phyloP scores from a whole-genome alignment of 2,113 vertebrate genomes.

The Phycodurus eques region DNA sequence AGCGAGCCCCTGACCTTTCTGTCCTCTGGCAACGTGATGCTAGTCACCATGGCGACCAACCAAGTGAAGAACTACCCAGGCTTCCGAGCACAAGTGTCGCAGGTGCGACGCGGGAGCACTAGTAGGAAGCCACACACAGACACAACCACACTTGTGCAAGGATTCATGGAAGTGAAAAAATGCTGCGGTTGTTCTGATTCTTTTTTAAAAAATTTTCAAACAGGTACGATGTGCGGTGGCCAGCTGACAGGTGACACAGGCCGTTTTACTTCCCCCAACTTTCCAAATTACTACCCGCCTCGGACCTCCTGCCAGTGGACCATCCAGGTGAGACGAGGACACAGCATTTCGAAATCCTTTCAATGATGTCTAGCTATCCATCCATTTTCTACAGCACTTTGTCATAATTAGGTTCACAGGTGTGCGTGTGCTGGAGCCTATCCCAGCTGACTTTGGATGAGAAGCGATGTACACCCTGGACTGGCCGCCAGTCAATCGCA shows the following conservation, averaged over 20 bases:
- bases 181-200: neutral
- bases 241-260: conserved; percentile 64
- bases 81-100: conserved; percentile 82
- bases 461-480: too few relatives aligned
- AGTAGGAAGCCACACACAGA: conserved; percentile 27
- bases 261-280: conserved; percentile 82
- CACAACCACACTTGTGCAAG: neutral
- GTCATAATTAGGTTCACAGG: too few relatives aligned
- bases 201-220: conserved; percentile 2
- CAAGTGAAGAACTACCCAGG: conserved; percentile 77
- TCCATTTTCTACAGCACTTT: too few relatives aligned
- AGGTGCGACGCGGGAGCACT: conserved; percentile 65
- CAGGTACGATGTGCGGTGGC: conserved; percentile 71
- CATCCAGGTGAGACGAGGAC: conserved; percentile 77
- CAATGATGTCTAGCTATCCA: too few relatives aligned
- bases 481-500: too few relatives aligned
- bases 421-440: too few relatives aligned
- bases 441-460: too few relatives aligned
- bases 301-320: conserved; percentile 77
- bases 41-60: conserved; percentile 82
- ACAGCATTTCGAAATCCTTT: too few relatives aligned
- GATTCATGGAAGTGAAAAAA: neutral
- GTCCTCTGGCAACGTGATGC: conserved; percentile 89
- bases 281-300: conserved; percentile 86
- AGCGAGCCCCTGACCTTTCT: conserved; percentile 83